Evolutionary conservation across 2,888 invertebrate genomes (phyloP).

Genomic region (Coecobrya sp.): DNA sequence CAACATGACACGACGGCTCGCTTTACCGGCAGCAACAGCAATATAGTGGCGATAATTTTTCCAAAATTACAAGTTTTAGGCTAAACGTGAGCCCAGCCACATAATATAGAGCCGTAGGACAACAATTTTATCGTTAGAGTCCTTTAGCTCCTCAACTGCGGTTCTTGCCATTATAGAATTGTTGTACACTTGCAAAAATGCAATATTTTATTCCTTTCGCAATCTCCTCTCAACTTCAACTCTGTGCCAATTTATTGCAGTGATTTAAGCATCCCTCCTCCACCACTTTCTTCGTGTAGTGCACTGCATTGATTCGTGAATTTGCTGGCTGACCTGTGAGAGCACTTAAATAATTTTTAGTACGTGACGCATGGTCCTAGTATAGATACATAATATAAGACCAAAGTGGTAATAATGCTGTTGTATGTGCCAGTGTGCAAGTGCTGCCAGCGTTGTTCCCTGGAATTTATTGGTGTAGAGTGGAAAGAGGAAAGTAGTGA

Average conservation of each 20-base stretch:
- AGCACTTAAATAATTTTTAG: slow-evolving; percentile 47
- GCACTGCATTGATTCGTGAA: slow-evolving; percentile 36
- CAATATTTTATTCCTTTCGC: slow-evolving; percentile 10
- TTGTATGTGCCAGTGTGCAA: too few species aligned
- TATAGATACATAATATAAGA: background rate
- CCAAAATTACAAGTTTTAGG: background rate
- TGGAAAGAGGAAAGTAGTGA: background rate
- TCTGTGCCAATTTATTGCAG: slow-evolving; percentile 24
- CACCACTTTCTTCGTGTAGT: background rate
- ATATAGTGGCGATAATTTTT: background rate
- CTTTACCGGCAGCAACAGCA: background rate
- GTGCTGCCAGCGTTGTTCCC: background rate
- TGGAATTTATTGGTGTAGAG: background rate
- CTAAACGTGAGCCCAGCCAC: background rate
- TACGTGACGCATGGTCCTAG: background rate
- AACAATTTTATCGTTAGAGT: slow-evolving; percentile 8
- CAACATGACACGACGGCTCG: background rate
- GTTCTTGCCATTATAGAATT: too few species aligned
- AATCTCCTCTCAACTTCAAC: background rate
- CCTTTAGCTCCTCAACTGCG: too few species aligned
- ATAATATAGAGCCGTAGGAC: background rate
- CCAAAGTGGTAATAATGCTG: background rate
- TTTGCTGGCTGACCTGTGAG: background rate
- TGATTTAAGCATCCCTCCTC: slow-evolving; percentile 21
- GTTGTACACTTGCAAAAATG: background rate